These are phyloP conservation scores for Pilophorus perplexus DNA, from an alignment of 2,888 invertebrate species.

Conservation along the genomic window DNA sequence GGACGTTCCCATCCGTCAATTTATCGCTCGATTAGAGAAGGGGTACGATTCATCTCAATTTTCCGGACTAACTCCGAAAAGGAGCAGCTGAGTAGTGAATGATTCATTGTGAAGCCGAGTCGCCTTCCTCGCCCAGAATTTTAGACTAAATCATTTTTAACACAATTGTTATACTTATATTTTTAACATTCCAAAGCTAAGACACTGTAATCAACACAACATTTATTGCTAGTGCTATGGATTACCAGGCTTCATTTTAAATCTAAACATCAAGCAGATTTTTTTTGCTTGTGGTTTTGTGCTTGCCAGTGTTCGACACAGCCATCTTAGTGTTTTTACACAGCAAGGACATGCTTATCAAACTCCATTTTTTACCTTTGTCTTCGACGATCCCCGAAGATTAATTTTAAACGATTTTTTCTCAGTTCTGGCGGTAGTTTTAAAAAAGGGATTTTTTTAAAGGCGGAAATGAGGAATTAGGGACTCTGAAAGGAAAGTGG, in stretches of 20 bases:
- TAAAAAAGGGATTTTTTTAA: not conserved
- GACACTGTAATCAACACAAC: constrained; percentile 27
- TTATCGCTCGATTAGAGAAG: too few species aligned
- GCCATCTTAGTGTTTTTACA: constrained; percentile 13
- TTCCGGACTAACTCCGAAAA: too few species aligned
- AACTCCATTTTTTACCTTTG: constrained; percentile 29
- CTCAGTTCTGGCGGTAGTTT: not conserved
- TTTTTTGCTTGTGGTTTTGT: constrained; percentile 1
- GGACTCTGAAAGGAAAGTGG: not conserved
- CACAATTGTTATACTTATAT: too few species aligned
- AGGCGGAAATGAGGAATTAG: not conserved
- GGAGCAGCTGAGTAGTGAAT: too few species aligned
- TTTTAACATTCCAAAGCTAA: too few species aligned
- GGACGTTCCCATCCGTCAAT: too few species aligned
- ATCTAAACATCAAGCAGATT: constrained; percentile 13
- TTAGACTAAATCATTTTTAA: too few species aligned
- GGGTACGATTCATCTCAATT: too few species aligned
- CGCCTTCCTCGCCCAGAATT: too few species aligned
- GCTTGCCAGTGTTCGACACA: not conserved
- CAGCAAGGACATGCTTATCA: constrained; percentile 27
- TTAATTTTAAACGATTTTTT: constrained; percentile 13
- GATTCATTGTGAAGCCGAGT: too few species aligned
- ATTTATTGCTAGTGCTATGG: constrained; percentile 17
- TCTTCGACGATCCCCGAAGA: constrained; percentile 34
- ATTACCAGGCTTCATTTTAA: constrained; percentile 4